These are phyloP conservation scores for Bimastos eiseni DNA, from an alignment of 2,888 invertebrate species.

Conservation along the genomic window DNA sequence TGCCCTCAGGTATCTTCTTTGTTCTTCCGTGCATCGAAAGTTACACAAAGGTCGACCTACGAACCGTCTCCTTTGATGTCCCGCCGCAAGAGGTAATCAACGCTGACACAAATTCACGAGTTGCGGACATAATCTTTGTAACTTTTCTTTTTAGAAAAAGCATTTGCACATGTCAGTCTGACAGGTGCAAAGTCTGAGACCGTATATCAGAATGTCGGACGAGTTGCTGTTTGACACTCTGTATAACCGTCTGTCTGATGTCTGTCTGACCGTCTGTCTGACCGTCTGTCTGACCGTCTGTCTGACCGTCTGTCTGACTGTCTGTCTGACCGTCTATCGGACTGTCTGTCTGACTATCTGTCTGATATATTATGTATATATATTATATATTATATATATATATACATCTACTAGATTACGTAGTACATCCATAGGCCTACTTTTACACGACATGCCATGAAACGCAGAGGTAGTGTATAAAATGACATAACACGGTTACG, in stretches of 20 bases:
- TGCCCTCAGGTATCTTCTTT: constrained; percentile 85
- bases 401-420: too few relatives aligned
- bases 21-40: constrained; percentile 93
- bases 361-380: neutral
- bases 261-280: too few relatives aligned
- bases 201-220: too few relatives aligned
- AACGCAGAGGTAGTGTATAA: too few relatives aligned
- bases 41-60: constrained; percentile 86
- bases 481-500: too few relatives aligned
- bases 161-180: neutral
- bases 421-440: too few relatives aligned
- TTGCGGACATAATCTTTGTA: neutral
- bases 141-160: neutral
- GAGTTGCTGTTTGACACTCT: too few relatives aligned
- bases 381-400: too few relatives aligned
- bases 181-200: too few relatives aligned
- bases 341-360: neutral
- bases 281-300: too few relatives aligned
- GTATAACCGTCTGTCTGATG: too few relatives aligned
- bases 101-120: neutral
- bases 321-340: neutral
- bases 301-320: neutral
- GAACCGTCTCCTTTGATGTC: constrained; percentile 93
- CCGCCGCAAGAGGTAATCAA: constrained; percentile 91
- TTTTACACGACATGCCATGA: too few relatives aligned